These are phyloP conservation scores for Pygmarrhopalites habei DNA, from an alignment of 1,140 invertebrate species.

Conservation along the genomic window DNA sequence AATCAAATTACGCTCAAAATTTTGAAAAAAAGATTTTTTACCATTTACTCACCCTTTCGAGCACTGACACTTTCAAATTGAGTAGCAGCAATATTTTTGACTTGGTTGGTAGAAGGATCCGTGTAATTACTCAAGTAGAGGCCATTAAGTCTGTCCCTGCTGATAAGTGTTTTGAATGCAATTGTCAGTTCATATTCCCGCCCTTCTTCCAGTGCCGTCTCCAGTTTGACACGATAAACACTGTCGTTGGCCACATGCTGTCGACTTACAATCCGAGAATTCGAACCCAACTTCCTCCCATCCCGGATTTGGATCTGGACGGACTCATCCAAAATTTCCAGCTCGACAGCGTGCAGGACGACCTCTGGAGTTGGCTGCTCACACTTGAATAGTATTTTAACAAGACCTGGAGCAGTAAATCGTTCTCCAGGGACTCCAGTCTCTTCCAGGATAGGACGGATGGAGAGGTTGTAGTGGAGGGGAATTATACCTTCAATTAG, in stretches of 20 bases:
- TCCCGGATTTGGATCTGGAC: not conserved
- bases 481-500: not conserved
- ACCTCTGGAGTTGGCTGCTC: not conserved
- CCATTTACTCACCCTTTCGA: not conserved
- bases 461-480: constrained; percentile 1
- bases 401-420: constrained; percentile 8
- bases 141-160: not conserved
- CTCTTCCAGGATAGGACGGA: constrained; percentile 4
- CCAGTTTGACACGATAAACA: not conserved
- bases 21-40: not conserved
- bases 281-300: not conserved
- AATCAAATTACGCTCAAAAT: not conserved
- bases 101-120: not conserved
- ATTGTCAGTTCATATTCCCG: constrained; percentile 4
- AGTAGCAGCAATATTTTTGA: constrained; percentile 5
- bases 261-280: not conserved
- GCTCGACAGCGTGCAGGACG: not conserved
- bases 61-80: constrained; percentile 11
- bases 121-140: constrained; percentile 10
- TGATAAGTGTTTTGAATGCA: not conserved
- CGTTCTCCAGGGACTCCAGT: not conserved
- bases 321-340: not conserved
- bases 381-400: not conserved
- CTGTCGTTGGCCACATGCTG: not conserved
- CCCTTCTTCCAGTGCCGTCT: not conserved